These are phyloP conservation scores for Drosophila falleni DNA, from an alignment of 2,888 invertebrate genomes.

Conservation along the genomic window DNA sequence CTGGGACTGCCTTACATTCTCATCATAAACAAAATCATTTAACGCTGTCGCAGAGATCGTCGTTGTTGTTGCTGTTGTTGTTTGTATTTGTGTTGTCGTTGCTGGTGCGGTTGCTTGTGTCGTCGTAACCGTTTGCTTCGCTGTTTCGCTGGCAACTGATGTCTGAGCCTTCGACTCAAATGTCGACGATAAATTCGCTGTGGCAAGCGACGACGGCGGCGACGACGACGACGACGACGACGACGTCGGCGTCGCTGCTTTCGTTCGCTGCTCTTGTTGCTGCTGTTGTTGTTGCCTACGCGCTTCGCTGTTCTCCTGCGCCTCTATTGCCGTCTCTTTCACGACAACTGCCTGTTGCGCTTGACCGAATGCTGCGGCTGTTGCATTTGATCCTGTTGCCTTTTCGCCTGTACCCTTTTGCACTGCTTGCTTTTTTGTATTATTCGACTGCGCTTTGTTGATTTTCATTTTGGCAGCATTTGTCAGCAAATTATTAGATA, in stretches of 20 bases:
- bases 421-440: conserved; percentile 63
- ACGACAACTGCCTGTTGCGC: conserved; percentile 45
- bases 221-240: conserved; percentile 45
- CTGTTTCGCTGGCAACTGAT: conserved; percentile 84
- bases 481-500: conserved; percentile 56
- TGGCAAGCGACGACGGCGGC: conserved; percentile 57
- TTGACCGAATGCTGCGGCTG: conserved; percentile 32
- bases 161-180: conserved; percentile 81
- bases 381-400: conserved; percentile 49
- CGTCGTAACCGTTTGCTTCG: conserved; percentile 73
- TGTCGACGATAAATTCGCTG: conserved; percentile 77
- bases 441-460: conserved; percentile 73
- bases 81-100: conserved; percentile 27
- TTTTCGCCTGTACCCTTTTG: conserved; percentile 40
- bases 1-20: conserved; percentile 18
- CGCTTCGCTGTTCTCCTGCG: conserved; percentile 43
- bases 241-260: conserved; percentile 54
- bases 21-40: conserved; percentile 27
- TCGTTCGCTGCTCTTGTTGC: conserved; percentile 19
- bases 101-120: conserved; percentile 48
- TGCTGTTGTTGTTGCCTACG: conserved; percentile 38
- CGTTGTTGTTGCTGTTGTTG: conserved; percentile 40
- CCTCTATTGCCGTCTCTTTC: conserved; percentile 64
- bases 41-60: conserved; percentile 23
- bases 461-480: conserved; percentile 83